These are phyloP conservation scores for Drosophila grimshawi DNA, from an alignment of 1,140 invertebrate genomes.

Conservation along the genomic window DNA sequence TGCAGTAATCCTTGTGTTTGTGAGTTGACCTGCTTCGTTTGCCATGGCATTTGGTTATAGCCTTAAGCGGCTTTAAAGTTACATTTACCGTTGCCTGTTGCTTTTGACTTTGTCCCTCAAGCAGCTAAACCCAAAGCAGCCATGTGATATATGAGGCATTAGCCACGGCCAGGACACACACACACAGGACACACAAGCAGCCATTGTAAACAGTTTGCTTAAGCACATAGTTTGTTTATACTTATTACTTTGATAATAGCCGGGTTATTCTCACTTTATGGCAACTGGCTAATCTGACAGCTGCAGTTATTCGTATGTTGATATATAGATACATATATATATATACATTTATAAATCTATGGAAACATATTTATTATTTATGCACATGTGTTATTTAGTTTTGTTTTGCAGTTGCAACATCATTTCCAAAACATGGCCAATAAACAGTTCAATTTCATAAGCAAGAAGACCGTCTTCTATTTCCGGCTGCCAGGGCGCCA, in stretches of 20 bases:
- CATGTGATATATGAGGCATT: conserved; percentile 36
- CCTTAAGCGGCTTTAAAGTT: conserved; percentile 81
- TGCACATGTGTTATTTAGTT: conserved; percentile 14
- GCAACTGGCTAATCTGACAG: conserved; percentile 20
- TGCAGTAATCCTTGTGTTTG: conserved; percentile 77
- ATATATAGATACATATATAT: conserved; percentile 1
- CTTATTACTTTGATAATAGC: conserved; percentile 75
- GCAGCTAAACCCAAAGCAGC: conserved; percentile 30
- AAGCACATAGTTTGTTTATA: conserved; percentile 75
- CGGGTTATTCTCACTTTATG: neutral
- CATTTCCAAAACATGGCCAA: conserved; percentile 36
- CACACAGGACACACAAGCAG: neutral
- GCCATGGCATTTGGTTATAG: conserved; percentile 73
- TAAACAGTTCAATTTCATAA: conserved; percentile 67
- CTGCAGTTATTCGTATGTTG: conserved; percentile 17
- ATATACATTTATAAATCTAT: neutral
- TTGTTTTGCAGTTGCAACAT: conserved; percentile 29
- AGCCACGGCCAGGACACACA: conserved; percentile 18
- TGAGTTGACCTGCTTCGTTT: conserved; percentile 80
- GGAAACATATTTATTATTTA: neutral
- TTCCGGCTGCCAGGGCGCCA: conserved; percentile 72
- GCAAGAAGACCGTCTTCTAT: conserved; percentile 71
- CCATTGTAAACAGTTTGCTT: conserved; percentile 67
- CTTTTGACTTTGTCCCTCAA: conserved; percentile 50
- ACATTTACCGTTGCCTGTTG: conserved; percentile 62